Evolutionary conservation across 1,140 invertebrate species (phyloP), one percentile per base, ranked within the genome.

Genomic region (Trigoniulus corallinus): DNA sequence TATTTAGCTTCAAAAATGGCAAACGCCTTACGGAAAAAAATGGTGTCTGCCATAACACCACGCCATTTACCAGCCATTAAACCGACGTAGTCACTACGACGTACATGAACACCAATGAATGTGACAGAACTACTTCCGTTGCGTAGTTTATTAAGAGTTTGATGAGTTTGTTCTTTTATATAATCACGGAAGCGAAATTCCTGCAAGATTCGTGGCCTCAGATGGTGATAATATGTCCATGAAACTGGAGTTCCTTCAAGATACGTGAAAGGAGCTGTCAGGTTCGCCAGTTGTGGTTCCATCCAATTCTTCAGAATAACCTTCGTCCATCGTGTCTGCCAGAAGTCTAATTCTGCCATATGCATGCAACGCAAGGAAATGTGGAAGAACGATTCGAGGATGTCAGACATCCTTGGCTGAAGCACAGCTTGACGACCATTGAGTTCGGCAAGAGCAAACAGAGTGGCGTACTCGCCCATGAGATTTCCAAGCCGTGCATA

Each of bases 401-500:
- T 20, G 22, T 20, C 25, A 22, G 50, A 13, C 49, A 22, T 20
- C 37, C 2, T 3, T n/a, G n/a, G 21, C 2, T 1, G 2, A 15
- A 53, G 2, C 3, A 15, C 53, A 2, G 51, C 48, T 68, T 15
- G 25, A 53, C 1, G 15, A 1, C 3, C 45, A 10, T 75, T 77
- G 42, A 71, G 61, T 51, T 72, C 48, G 56, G 60, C 72, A 57
- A 66, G 61, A 0, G 75, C 76, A 72, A 73, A 78, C 3, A 77
- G 72, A 0, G 74, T 73, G 0, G 72, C 75, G 53, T 78, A 78
- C 52, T 77, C 74, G 72, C 74, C 77, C 59, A 79, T 78, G 57
- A 76, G 75, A 60, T 79, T 78, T 41, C 77, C 79, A 46, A 80
- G 56, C 48, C 75, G 61, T 21, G 74, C 75, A 52, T 73, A 73